These are phyloP conservation scores for Mustelus asterias DNA, from an alignment of 2,113 vertebrate species.

Conservation along the genomic window DNA sequence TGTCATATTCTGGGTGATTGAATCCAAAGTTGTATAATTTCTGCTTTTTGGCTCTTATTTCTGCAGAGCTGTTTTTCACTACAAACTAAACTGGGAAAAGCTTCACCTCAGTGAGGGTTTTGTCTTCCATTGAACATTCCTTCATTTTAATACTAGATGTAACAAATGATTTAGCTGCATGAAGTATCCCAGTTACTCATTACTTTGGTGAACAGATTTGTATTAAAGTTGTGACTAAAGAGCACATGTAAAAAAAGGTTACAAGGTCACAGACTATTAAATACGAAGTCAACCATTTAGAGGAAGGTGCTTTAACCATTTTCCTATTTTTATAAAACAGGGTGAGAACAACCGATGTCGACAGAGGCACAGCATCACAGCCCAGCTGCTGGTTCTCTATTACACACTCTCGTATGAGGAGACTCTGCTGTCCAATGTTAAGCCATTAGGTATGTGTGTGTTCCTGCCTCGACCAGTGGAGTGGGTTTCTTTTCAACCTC, in stretches of 20 bases:
- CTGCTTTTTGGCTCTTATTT: background rate
- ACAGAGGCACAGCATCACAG: conserved; percentile 80
- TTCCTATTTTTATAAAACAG: conserved; percentile 50
- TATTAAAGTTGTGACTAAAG: background rate
- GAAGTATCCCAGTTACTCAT: background rate
- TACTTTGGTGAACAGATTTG: background rate
- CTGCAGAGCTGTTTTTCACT: background rate
- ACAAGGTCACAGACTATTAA: background rate
- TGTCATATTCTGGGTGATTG: background rate
- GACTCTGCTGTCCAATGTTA: conserved; percentile 85
- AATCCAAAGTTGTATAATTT: background rate
- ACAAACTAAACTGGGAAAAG: background rate
- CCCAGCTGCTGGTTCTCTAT: conserved; percentile 88
- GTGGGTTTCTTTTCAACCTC: background rate
- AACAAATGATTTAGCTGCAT: background rate
- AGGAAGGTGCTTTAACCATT: background rate
- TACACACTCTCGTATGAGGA: conserved; percentile 94
- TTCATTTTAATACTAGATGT: background rate
- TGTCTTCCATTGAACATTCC: background rate
- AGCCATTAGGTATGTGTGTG: conserved; percentile 72
- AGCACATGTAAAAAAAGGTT: background rate
- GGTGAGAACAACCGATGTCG: conserved; percentile 60
- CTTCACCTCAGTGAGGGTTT: background rate
- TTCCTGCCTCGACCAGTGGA: background rate
- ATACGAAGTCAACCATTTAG: background rate